Evolutionary conservation across 64 coral and sea anemone species (phyloP), one percentile per base, ranked within the genome.

Genomic region (Anthopleura sola): DNA sequence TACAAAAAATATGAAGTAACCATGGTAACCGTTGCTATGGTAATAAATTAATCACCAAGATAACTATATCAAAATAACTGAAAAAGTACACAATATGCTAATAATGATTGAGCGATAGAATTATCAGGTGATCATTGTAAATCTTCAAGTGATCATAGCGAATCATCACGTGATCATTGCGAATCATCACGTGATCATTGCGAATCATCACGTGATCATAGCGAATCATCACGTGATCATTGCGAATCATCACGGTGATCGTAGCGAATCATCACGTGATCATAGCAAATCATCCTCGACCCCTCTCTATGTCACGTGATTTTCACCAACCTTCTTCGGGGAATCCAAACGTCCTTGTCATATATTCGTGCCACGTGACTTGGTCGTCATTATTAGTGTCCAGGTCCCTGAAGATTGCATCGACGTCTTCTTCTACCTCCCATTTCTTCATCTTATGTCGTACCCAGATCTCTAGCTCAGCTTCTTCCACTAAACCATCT

Each of bases 391-490:
- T 88, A 68, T 94, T 86, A 47, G 56, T 82, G 60, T 98, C 95
- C 82, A 89, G 78, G 37, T 98, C 95, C 55, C 92, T 88, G 39
- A 89, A 98, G 60, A 92, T 86, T 6, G 89, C 95, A 19, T 98
- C 95, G 21, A 98, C 78, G 55, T 94, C 95, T 46, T 98, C 92
- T 66, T 98, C 40, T 16, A 91, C 95, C 28, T 93, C 90, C 95
- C 95, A 98, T 44, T 83, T 91, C 58, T 98, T 89, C 86, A 98
- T 78, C 56, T 98, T 98, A 80, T 98, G 89, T 85, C 92, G 92
- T 21, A 98, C 83, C 95, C 95, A 98, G 92, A 94, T 98, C 87
- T 91, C 90, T 60, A 98, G 36, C 48, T 98, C 95, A 23, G 89
- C 89, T 46, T 94, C 89, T 34, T 94, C 95, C 24, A 98, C 95